Base-by-base conservation (phyloP, 2,113 vertebrate genomes). In the Ahaetulla prasina region DNA sequence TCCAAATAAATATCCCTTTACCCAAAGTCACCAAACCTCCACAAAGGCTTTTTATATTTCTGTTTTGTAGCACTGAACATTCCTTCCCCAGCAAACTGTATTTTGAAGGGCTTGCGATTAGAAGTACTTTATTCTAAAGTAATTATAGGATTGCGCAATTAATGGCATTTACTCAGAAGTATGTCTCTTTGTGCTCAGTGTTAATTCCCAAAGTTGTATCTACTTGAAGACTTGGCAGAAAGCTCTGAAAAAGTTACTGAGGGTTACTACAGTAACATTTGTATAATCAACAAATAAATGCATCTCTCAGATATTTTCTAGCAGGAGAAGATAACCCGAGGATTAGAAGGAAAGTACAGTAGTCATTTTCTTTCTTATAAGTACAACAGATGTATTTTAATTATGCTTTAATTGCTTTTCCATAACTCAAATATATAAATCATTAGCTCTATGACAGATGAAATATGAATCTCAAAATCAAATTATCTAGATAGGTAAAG, bases 371-470 rank as follows among this genome's bases (percentile, higher is more conserved):
- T 47, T 35, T 54, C 49, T 10, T 85, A 47, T 12, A 1, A 16
- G 27, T 89, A 27, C 3, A 85, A 89, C 85, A 63, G 60, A 30
- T 89, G n/a, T 47, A 50, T 52, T 86, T 50, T 52, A 87, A 91
- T 63, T n/a, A 54, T 50, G 53, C 20, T 87, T 60, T 88, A 87
- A 87, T 89, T 68, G 47, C 92, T 35, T 89, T 92, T 85, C 90
- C 54, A 87, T 53, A 89, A 85, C 49, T 68, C 87, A 86, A 43
- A 54, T 53, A 55, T 35, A 35, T 86, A 80, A 55, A 47, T 84
- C 87, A 47, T 89, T 93, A 86, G 18, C 68, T 47, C 27, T 43
- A 89, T 9, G 8, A 22, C 90, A 91, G 74, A 25, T 45, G 39
- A 35, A 85, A 52, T 45, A 39, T n/a, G 74, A 88, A 47, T 63